Percentiles rank a stretch among this genome's conserved stretches.
These are phyloP conservation scores for Cyphomyrus plagiostoma DNA, from an alignment of 2,113 vertebrate species.

Conservation along the genomic window DNA sequence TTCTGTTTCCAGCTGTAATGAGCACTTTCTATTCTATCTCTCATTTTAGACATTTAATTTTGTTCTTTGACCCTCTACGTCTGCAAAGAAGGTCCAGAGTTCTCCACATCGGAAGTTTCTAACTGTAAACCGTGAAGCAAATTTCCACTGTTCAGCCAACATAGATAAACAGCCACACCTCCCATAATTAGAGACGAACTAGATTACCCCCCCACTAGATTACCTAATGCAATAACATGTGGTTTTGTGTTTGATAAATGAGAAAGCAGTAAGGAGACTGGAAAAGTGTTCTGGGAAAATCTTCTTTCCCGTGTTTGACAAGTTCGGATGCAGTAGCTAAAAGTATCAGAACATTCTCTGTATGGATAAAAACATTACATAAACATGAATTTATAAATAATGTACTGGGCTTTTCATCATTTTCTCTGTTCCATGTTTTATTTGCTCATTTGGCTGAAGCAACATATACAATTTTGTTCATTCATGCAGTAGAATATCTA, in stretches of 20 bases:
- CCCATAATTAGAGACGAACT: neutral
- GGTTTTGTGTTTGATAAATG: neutral
- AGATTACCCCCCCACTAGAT: neutral
- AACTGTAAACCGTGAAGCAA: neutral
- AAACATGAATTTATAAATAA: neutral
- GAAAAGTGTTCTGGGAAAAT: conserved; percentile 16
- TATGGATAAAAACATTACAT: neutral
- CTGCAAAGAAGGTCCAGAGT: neutral
- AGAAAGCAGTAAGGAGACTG: neutral
- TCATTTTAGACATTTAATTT: neutral
- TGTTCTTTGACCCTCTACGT: neutral
- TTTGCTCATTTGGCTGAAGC: neutral
- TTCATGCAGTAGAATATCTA: neutral
- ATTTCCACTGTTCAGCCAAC: neutral
- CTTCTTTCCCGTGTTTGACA: neutral
- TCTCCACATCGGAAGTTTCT: neutral
- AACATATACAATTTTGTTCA: neutral
- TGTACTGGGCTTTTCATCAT: neutral
- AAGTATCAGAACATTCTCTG: neutral
- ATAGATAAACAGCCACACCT: neutral
- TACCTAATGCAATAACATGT: neutral
- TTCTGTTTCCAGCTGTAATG: neutral
- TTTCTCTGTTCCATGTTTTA: neutral
- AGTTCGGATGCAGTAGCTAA: neutral
- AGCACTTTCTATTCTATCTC: neutral